Conservation (phyloP, 2,888 invertebrate species). For the Noctua janthe region DNA sequence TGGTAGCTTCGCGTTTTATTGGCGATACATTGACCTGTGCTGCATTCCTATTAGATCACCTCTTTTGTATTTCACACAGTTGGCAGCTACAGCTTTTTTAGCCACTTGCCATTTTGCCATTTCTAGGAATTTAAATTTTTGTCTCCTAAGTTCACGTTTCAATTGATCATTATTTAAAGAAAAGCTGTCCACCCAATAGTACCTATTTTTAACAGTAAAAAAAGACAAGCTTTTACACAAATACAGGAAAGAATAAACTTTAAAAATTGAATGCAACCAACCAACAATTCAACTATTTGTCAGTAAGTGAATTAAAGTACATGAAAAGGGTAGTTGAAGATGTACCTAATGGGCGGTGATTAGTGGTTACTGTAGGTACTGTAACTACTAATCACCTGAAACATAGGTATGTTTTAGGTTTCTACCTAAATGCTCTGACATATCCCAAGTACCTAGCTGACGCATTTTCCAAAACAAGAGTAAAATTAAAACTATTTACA, state of each 20-base stretch:
- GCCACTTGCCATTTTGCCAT: not conserved
- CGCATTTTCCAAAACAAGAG: not conserved
- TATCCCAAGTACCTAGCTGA: not conserved
- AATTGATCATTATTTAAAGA: not conserved
- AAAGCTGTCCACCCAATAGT: not conserved
- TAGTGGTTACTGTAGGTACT: not conserved
- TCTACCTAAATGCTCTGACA: not conserved
- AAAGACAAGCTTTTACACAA: too few relatives aligned
- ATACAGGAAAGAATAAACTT: not conserved
- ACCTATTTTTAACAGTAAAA: not conserved
- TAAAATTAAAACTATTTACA: not conserved
- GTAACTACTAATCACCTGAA: too few relatives aligned
- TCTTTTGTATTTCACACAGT: not conserved
- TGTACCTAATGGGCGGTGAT: not conserved
- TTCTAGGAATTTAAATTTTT: not conserved
- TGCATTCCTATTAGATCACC: conserved; percentile 12
- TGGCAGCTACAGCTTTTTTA: too few relatives aligned
- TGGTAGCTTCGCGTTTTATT: conserved; percentile 2
- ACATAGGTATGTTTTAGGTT: not conserved
- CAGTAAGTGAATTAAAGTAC: not conserved
- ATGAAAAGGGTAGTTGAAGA: not conserved
- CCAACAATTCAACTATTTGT: not conserved
- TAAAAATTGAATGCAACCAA: not conserved
- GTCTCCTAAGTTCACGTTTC: not conserved
- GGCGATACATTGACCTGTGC: not conserved